phyloP scores from a whole-genome alignment of 1,140 invertebrate genomes.

The Rhysida immarginata region DNA sequence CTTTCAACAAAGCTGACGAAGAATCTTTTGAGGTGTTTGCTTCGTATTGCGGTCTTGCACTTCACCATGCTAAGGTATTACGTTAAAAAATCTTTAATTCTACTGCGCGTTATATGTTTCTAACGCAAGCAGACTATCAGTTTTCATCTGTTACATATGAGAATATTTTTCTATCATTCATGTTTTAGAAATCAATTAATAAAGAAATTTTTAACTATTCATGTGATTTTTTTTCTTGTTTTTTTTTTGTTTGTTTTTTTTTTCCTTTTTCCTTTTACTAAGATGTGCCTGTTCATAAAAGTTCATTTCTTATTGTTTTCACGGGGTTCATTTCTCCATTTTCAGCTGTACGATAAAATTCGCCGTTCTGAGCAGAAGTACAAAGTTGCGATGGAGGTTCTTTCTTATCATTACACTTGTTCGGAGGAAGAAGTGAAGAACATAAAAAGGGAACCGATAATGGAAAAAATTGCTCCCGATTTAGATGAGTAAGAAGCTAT shows the following conservation, averaged over 20 bases:
- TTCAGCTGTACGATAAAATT: constrained; percentile 60
- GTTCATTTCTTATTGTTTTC: background rate
- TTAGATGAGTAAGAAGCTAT: constrained; percentile 17
- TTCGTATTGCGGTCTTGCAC: constrained; percentile 64
- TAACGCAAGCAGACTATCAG: too few species aligned
- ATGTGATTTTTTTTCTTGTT: too few species aligned
- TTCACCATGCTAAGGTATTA: constrained; percentile 57
- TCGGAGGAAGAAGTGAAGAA: constrained; percentile 47
- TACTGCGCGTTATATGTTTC: too few species aligned
- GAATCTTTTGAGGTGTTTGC: constrained; percentile 69
- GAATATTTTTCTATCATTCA: too few species aligned
- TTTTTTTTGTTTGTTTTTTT: too few species aligned
- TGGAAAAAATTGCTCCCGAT: constrained; percentile 5
- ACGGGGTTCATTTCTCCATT: too few species aligned
- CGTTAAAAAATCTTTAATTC: background rate
- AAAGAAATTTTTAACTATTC: too few species aligned
- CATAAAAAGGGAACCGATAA: constrained; percentile 28
- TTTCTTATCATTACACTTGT: constrained; percentile 68
- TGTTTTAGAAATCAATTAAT: too few species aligned
- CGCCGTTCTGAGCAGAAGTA: constrained; percentile 68
- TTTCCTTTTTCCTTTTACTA: background rate
- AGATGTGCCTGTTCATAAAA: background rate
- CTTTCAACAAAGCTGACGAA: constrained; percentile 59
- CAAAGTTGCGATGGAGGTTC: constrained; percentile 58
- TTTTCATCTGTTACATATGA: too few species aligned